Percentiles rank a stretch among this genome's conserved stretches.
Conservation (phyloP, 2,113 vertebrate genomes). For the Drymodes brunneopygia region DNA sequence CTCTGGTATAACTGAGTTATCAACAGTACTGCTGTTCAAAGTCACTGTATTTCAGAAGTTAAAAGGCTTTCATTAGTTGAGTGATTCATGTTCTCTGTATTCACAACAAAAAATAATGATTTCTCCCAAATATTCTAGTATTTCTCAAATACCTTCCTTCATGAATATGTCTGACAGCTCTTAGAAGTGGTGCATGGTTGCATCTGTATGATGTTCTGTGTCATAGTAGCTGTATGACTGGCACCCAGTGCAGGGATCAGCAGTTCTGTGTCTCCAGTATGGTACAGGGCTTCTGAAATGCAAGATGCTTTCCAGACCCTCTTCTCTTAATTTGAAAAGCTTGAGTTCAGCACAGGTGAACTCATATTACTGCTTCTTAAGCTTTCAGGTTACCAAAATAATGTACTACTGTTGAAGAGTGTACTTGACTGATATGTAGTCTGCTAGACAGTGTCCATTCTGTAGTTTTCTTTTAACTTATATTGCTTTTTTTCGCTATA, state of each 20-base stretch:
- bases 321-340: background rate
- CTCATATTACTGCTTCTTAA: background rate
- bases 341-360: background rate
- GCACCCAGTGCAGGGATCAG: fast-evolving
- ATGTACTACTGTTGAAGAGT: background rate
- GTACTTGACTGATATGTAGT: background rate
- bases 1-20: background rate
- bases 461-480: background rate
- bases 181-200: background rate
- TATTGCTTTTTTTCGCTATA: background rate
- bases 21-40: background rate
- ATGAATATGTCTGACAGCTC: background rate
- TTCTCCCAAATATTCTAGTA: background rate
- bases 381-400: background rate
- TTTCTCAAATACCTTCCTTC: background rate
- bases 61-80: background rate
- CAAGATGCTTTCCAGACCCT: background rate
- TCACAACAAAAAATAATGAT: background rate
- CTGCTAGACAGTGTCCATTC: background rate
- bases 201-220: background rate
- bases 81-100: background rate
- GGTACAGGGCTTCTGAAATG: background rate
- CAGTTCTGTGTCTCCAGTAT: background rate
- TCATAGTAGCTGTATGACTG: background rate
- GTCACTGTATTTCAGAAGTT: background rate